Evolutionary conservation across 2,797 vertebrate species (phyloP).

Genomic region (Danio aesculapii): DNA sequence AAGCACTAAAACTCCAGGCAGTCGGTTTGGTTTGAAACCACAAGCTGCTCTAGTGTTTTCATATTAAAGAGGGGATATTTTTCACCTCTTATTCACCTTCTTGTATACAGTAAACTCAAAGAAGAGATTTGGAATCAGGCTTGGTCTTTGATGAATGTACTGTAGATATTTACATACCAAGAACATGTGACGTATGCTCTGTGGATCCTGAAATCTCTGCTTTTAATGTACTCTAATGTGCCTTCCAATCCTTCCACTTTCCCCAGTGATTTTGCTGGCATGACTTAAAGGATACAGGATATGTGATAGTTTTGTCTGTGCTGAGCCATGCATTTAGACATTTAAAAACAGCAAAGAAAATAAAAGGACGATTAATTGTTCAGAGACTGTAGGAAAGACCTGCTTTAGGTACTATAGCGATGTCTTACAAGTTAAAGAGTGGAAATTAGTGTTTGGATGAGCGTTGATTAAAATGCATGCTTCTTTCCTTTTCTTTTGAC

Average conservation of each 20-base stretch:
- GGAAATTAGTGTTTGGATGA: neutral
- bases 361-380: constrained; percentile 13
- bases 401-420: neutral
- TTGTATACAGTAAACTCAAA: neutral
- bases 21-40: constrained; percentile 4
- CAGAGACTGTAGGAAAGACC: neutral
- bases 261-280: constrained; percentile 58
- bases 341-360: constrained; percentile 49
- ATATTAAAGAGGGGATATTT: constrained; percentile 44
- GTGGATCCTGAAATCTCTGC: neutral
- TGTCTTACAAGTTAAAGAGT: neutral
- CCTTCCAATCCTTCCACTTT: constrained; percentile 63
- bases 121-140: constrained; percentile 13
- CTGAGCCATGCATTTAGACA: constrained; percentile 66
- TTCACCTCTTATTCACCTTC: constrained; percentile 63
- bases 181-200: neutral
- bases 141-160: neutral
- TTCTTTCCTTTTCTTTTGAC: neutral
- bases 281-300: constrained; percentile 50
- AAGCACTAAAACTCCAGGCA: constrained; percentile 23
- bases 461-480: neutral
- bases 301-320: constrained; percentile 68
- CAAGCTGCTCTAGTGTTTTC: constrained; percentile 56
- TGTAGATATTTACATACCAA: neutral
- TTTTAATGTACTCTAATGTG: constrained; percentile 72